These are phyloP conservation scores for Druon quercuslanigerum DNA, from an alignment of 1,140 invertebrate genomes.

Conservation along the genomic window DNA sequence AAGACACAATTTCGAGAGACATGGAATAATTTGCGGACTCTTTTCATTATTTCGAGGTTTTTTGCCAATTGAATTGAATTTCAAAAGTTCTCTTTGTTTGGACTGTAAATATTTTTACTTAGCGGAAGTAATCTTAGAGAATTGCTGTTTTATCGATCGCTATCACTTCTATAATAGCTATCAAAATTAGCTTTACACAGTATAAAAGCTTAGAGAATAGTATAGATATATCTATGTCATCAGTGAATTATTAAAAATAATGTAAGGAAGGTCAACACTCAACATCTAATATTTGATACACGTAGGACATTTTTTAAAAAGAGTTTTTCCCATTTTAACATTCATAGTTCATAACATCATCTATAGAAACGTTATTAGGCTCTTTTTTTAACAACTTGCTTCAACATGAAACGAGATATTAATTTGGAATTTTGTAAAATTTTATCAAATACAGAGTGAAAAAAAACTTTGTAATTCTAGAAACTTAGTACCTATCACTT, in stretches of 20 bases:
- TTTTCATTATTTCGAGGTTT: too few species aligned
- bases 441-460: too few species aligned
- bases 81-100: background rate
- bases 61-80: too few species aligned
- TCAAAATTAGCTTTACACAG: slow-evolving; percentile 10
- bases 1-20: too few species aligned
- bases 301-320: slow-evolving; percentile 2
- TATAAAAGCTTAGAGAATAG: background rate
- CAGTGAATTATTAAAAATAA: slow-evolving; percentile 40
- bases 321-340: background rate
- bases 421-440: too few species aligned
- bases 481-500: too few species aligned
- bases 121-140: slow-evolving; percentile 4
- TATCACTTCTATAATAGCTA: background rate
- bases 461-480: too few species aligned
- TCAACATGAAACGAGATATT: too few species aligned
- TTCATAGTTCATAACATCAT: background rate
- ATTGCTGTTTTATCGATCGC: background rate
- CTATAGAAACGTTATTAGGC: too few species aligned
- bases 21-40: too few species aligned
- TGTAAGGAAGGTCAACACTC: slow-evolving; percentile 21
- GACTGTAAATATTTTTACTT: background rate
- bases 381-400: too few species aligned
- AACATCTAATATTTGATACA: slow-evolving; percentile 15
- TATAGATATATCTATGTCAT: slow-evolving; percentile 37